Evolutionary conservation across 2,888 invertebrate species (phyloP).

Genomic region (Oxycera nigricornis): DNA sequence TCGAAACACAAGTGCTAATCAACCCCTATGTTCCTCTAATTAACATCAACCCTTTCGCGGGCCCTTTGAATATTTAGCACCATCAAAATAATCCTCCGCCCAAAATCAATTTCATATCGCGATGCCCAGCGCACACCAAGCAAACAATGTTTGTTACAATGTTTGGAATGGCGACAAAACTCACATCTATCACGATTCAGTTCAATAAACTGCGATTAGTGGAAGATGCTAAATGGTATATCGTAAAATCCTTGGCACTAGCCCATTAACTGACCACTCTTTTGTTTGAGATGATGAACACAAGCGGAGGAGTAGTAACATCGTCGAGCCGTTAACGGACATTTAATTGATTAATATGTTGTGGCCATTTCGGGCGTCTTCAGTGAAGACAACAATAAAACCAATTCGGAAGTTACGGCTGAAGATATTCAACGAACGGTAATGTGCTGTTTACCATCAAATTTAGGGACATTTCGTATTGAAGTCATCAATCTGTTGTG

Average conservation of each 20-base stretch:
- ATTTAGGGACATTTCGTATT: not conserved
- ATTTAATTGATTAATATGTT: slow-evolving; percentile 26
- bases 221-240: not conserved
- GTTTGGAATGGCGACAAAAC: too few species aligned
- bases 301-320: slow-evolving; percentile 24
- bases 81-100: too few species aligned
- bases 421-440: not conserved
- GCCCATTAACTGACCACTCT: not conserved
- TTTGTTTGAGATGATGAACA: not conserved
- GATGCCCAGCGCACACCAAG: too few species aligned
- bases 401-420: not conserved
- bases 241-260: not conserved
- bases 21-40: too few species aligned
- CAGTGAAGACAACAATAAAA: not conserved
- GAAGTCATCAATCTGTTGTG: not conserved
- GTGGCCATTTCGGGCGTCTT: not conserved
- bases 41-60: too few species aligned
- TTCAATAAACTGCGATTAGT: slow-evolving; percentile 11
- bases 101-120: too few species aligned
- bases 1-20: too few species aligned
- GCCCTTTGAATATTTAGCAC: too few species aligned
- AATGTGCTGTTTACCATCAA: not conserved
- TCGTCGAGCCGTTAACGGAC: not conserved
- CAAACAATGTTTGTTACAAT: too few species aligned
- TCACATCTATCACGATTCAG: too few species aligned